These are phyloP conservation scores for Nipponacmea schrenckii DNA, from an alignment of 2,888 invertebrate species.

Conservation along the genomic window DNA sequence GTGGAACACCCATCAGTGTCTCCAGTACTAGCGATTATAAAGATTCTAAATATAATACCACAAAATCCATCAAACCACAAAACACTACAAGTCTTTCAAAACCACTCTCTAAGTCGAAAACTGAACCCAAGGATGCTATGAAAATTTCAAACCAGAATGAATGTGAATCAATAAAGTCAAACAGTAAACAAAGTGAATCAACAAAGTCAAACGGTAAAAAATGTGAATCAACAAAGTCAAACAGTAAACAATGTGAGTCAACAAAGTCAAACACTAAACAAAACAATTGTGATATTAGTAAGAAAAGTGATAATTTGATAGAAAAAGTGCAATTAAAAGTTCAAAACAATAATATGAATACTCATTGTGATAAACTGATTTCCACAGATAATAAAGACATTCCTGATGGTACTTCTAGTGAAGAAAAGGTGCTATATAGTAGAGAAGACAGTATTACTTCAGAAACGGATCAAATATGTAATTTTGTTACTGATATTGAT, in stretches of 20 bases:
- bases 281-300: background rate
- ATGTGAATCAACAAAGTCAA: too few species aligned
- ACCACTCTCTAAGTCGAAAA: too few species aligned
- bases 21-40: background rate
- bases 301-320: background rate
- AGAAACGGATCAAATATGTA: constrained; percentile 29
- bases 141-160: too few species aligned
- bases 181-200: too few species aligned
- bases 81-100: too few species aligned
- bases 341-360: background rate
- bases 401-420: background rate
- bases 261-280: too few species aligned
- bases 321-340: background rate
- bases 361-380: background rate
- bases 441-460: background rate
- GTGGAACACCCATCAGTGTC: background rate
- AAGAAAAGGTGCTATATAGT: background rate
- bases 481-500: constrained; percentile 46
- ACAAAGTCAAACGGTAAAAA: too few species aligned
- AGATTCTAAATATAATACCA: too few species aligned
- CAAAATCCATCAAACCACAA: too few species aligned
- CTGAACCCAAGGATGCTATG: too few species aligned
- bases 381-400: constrained; percentile 5
- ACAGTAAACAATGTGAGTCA: too few species aligned
- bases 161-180: too few species aligned